Percentiles rank a stretch among this genome's conserved stretches.
Evolutionary conservation across 2,888 invertebrate species (phyloP).

Genomic region (Plagodis dolabraria): DNA sequence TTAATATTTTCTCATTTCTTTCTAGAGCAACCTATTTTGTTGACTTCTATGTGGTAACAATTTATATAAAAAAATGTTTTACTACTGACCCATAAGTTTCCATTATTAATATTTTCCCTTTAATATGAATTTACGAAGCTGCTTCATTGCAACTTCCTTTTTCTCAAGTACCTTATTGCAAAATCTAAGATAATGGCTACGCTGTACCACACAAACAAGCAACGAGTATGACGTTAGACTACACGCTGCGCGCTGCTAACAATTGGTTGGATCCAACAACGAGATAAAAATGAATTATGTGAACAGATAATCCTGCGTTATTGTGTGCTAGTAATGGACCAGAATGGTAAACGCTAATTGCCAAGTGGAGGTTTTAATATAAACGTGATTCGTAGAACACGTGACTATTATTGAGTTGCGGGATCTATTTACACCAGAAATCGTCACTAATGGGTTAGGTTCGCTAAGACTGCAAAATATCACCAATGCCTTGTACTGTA

Average conservation of each 20-base stretch:
- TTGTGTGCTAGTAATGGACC: slow-evolving; percentile 32
- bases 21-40: too few relatives aligned
- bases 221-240: background rate
- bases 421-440: slow-evolving; percentile 3
- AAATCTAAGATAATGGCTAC: slow-evolving; percentile 5
- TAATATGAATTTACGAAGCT: background rate
- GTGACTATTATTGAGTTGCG: slow-evolving; percentile 6
- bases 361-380: slow-evolving; percentile 14
- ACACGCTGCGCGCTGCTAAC: slow-evolving; percentile 6
- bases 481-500: too few relatives aligned
- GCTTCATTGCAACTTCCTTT: slow-evolving; percentile 1
- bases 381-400: slow-evolving; percentile 32
- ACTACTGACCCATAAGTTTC: too few relatives aligned
- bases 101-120: too few relatives aligned
- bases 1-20: too few relatives aligned
- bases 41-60: too few relatives aligned
- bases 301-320: slow-evolving; percentile 35
- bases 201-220: background rate
- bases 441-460: background rate
- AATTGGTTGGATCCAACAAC: slow-evolving; percentile 25
- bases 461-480: too few relatives aligned
- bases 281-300: slow-evolving; percentile 32
- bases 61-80: too few relatives aligned
- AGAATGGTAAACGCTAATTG: slow-evolving; percentile 30
- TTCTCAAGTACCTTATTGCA: slow-evolving; percentile 8